Percentiles rank a stretch among this genome's conserved stretches.
phyloP scores from a whole-genome alignment of 2,797 vertebrate species.

The Spea hammondii region DNA sequence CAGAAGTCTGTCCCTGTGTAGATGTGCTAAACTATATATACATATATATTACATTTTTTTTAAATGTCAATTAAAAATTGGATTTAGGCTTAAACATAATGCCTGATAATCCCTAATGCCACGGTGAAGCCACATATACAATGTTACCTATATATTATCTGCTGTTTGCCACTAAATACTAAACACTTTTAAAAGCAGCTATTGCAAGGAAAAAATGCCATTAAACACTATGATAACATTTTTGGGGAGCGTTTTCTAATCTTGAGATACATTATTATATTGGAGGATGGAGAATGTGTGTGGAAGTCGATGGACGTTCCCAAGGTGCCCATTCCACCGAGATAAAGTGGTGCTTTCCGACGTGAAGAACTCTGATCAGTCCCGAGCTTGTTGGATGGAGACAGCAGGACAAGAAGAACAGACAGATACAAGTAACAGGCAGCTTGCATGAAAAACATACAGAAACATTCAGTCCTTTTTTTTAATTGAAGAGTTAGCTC shows the following conservation, averaged over 20 bases:
- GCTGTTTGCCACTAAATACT: background rate
- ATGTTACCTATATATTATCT: background rate
- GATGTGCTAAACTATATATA: too few relatives aligned
- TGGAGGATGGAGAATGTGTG: slow-evolving; percentile 1
- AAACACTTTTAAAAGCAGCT: slow-evolving; percentile 17
- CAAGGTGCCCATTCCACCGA: slow-evolving; percentile 8
- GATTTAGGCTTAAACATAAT: too few relatives aligned
- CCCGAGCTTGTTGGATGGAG: background rate
- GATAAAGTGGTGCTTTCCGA: slow-evolving; percentile 1
- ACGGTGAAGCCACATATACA: background rate
- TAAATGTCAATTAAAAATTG: too few relatives aligned
- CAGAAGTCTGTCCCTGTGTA: too few relatives aligned
- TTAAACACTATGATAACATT: slow-evolving; percentile 20
- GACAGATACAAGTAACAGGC: slow-evolving; percentile 4
- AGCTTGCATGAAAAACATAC: slow-evolving; percentile 8
- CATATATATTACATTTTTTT: too few relatives aligned
- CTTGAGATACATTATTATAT: slow-evolving; percentile 3
- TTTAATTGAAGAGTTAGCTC: slow-evolving; percentile 59
- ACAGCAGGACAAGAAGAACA: background rate
- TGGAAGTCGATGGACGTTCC: background rate
- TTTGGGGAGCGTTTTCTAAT: slow-evolving; percentile 1
- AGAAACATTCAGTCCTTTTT: slow-evolving; percentile 5
- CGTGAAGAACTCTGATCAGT: background rate
- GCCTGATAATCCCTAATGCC: background rate
- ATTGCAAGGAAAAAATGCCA: slow-evolving; percentile 15